Evolutionary conservation across 2,797 vertebrate species (phyloP).

Genomic region (Phoxinus dragarum): DNA sequence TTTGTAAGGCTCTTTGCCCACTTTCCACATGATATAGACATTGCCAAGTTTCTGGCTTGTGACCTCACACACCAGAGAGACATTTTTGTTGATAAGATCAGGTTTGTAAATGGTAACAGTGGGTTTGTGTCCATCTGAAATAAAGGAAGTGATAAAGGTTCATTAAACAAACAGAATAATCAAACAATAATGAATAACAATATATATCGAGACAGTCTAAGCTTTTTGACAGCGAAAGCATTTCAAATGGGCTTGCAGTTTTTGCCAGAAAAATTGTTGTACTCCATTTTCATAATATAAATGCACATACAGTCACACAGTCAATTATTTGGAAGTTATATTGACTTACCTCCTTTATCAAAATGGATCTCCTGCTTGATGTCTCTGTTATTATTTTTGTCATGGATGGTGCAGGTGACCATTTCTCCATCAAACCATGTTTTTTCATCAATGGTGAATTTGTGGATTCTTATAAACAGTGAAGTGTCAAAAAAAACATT

Average conservation of each 20-base stretch:
- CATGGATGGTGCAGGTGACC: not conserved
- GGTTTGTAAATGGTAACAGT: not conserved
- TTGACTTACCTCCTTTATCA: constrained; percentile 18
- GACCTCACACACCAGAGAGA: constrained; percentile 34
- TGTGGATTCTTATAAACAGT: too few species aligned
- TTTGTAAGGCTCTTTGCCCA: fast-evolving
- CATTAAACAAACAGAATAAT: not conserved
- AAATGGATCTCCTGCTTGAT: not conserved
- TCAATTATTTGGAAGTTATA: not conserved
- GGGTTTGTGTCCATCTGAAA: not conserved
- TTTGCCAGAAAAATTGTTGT: not conserved
- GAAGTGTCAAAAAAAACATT: too few species aligned
- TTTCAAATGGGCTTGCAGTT: not conserved
- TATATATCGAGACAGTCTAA: not conserved
- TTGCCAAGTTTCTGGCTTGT: not conserved
- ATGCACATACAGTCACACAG: not conserved
- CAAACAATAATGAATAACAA: too few species aligned
- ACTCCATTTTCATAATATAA: too few species aligned
- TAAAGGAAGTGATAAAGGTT: not conserved
- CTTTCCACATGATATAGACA: constrained; percentile 37
- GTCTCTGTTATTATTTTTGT: not conserved
- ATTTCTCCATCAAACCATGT: constrained; percentile 9
- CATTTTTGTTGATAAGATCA: fast-evolving
- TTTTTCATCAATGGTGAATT: not conserved
- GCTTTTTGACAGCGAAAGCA: not conserved